phyloP scores from a whole-genome alignment of 1,140 invertebrate species.

The Aphelenchoides fujianensis region DNA sequence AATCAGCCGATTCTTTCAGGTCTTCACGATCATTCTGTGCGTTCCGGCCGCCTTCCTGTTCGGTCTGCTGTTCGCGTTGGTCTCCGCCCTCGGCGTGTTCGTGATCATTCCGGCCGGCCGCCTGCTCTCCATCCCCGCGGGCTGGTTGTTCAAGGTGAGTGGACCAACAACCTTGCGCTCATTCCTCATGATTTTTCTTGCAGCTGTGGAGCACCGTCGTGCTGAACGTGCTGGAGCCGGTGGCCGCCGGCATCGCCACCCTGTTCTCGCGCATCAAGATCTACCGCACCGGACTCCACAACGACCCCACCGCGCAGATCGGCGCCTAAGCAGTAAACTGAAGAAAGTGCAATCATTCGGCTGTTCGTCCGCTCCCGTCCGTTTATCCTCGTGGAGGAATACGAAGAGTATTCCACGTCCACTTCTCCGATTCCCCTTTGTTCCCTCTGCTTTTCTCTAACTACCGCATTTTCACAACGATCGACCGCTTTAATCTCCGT shows the following conservation, averaged over 20 bases:
- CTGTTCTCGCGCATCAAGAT: constrained; percentile 24
- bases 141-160: constrained; percentile 43
- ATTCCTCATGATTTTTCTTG: constrained; percentile 37
- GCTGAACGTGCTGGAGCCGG: constrained; percentile 31
- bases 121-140: constrained; percentile 33
- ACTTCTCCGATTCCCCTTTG: no score
- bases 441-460: no score
- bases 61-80: constrained; percentile 35
- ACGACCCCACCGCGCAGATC: constrained; percentile 29
- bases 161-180: constrained; percentile 16
- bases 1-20: background rate
- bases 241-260: constrained; percentile 24
- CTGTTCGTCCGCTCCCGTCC: no score
- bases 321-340: constrained; percentile 34
- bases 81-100: constrained; percentile 33
- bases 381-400: no score
- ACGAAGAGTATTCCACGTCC: no score
- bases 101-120: constrained; percentile 27
- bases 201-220: constrained; percentile 34
- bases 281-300: constrained; percentile 36
- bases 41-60: constrained; percentile 27
- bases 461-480: no score
- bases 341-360: no score
- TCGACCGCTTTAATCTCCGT: no score
- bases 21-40: constrained; percentile 22